phyloP scores from a whole-genome alignment of 1,140 invertebrate genomes.

The Drosophila ohnishii region DNA sequence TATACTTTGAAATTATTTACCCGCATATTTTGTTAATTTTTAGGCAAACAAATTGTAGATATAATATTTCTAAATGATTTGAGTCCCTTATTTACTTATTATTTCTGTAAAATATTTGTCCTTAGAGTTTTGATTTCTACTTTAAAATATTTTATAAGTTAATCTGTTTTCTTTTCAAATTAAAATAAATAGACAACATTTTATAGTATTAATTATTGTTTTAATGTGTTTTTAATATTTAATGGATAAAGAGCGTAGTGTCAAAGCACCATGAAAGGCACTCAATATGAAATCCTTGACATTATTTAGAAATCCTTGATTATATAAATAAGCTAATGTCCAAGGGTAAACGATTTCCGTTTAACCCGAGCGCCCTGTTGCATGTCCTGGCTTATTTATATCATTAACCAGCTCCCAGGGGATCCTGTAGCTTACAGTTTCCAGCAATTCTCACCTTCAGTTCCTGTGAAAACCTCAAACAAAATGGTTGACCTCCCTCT shows the following conservation, averaged over 20 bases:
- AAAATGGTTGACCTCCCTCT: conserved; percentile 19
- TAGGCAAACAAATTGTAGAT: background rate
- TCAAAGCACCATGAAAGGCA: background rate
- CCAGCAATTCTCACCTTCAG: background rate
- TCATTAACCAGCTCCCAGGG: background rate
- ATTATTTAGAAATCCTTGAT: background rate
- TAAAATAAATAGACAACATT: background rate
- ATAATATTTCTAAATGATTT: background rate
- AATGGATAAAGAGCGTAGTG: too few relatives aligned
- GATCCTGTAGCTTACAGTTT: background rate
- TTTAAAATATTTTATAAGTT: background rate
- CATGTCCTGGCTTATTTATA: conserved; percentile 18
- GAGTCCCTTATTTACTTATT: background rate
- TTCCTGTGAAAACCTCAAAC: background rate
- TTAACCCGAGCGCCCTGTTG: conserved; percentile 10
- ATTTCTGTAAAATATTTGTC: conserved; percentile 7
- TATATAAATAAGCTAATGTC: background rate
- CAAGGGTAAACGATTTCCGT: background rate
- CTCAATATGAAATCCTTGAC: background rate
- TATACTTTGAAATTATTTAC: conserved; percentile 5
- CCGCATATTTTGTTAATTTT: conserved; percentile 2
- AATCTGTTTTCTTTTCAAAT: background rate
- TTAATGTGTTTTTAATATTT: background rate
- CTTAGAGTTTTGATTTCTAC: background rate
- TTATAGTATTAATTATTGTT: background rate